Evolutionary conservation across 2,113 vertebrate species (phyloP).

Genomic region (Paraplagusia blochii): DNA sequence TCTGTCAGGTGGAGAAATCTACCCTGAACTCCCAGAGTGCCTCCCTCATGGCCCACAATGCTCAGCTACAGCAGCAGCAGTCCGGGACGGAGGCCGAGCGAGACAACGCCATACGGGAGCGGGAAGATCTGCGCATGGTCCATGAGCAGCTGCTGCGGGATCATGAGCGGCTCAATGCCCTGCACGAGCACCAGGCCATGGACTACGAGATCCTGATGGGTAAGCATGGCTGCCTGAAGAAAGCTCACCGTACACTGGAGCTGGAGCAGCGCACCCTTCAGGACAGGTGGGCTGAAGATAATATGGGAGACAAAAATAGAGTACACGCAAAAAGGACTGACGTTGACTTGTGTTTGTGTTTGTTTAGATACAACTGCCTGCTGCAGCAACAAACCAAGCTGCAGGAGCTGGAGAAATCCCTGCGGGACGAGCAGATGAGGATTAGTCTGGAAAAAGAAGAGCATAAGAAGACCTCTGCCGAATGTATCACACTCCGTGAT

Average conservation of each 20-base stretch:
- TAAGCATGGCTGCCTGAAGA: constrained; percentile 90
- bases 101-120: constrained; percentile 80
- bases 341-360: background rate
- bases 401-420: constrained; percentile 86
- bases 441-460: constrained; percentile 88
- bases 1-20: constrained; percentile 89
- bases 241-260: constrained; percentile 88
- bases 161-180: constrained; percentile 89
- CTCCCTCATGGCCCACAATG: constrained; percentile 92
- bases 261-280: constrained; percentile 88
- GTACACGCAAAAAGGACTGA: too few relatives aligned
- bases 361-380: constrained; percentile 79
- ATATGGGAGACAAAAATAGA: background rate
- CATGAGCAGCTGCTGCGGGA: constrained; percentile 90
- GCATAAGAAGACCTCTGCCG: constrained; percentile 81
- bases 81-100: constrained; percentile 85
- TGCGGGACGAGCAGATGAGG: constrained; percentile 90
- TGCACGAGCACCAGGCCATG: constrained; percentile 89
- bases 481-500: constrained; percentile 84
- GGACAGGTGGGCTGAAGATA: constrained; percentile 80
- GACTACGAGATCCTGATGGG: constrained; percentile 91
- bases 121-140: constrained; percentile 84
- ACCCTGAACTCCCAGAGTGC: constrained; percentile 92
- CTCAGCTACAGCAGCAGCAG: constrained; percentile 89
- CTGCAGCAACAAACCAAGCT: constrained; percentile 88